A percentile compares a stretch with the other conserved stretches of the same genome.
These are phyloP conservation scores for Plusia festucae DNA, from an alignment of 2,888 invertebrate species.

Conservation along the genomic window DNA sequence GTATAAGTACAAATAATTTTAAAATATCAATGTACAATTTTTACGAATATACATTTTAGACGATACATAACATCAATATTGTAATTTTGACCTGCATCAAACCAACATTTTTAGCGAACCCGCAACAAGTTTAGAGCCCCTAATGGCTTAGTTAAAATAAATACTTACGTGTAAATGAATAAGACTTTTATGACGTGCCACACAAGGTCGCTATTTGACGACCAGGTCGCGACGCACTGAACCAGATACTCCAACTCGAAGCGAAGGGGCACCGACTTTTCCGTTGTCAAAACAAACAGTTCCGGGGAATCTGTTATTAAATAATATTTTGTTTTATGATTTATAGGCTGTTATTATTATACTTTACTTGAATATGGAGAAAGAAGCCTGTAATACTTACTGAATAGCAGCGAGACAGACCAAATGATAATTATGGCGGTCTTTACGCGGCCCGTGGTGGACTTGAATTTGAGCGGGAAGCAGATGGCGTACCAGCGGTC, in stretches of 20 bases:
- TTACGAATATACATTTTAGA: no score
- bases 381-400: constrained; percentile 86
- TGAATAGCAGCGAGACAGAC: constrained; percentile 92
- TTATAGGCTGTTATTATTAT: no score
- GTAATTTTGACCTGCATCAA: no score
- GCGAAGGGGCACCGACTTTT: constrained; percentile 80
- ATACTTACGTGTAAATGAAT: constrained; percentile 91
- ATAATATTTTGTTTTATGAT: background rate
- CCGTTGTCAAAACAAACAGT: constrained; percentile 91
- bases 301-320: constrained; percentile 92
- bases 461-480: constrained; percentile 96
- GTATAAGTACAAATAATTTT: no score
- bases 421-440: constrained; percentile 95
- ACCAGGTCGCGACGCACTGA: constrained; percentile 93
- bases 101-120: no score
- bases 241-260: constrained; percentile 90
- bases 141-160: background rate
- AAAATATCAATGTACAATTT: no score
- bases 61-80: no score
- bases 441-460: constrained; percentile 94
- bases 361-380: no score
- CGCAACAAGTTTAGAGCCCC: no score
- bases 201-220: constrained; percentile 89
- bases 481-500: constrained; percentile 99
- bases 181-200: constrained; percentile 92